Conservation (phyloP, 1,140 invertebrate species). For the Probaryconus sp. region DNA sequence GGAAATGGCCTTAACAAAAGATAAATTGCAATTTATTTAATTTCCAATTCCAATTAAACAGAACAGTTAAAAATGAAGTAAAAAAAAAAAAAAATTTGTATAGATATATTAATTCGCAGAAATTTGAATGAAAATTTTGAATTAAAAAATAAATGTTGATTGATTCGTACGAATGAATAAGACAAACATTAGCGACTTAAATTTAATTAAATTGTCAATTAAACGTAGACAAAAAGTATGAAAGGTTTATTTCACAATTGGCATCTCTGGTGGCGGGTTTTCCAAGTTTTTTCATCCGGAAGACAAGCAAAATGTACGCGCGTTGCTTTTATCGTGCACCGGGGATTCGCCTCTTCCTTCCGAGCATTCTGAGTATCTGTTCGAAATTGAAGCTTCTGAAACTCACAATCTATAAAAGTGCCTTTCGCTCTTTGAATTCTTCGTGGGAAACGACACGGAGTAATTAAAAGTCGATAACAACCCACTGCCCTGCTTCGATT, state of each 20-base stretch:
- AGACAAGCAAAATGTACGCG: constrained; percentile 39
- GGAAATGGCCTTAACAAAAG: too few relatives aligned
- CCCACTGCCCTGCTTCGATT: constrained; percentile 50
- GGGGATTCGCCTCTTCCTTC: constrained; percentile 27
- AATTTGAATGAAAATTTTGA: background rate
- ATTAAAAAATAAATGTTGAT: background rate
- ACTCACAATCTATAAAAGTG: constrained; percentile 47
- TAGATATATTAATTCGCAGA: too few relatives aligned
- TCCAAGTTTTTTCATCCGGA: constrained; percentile 44
- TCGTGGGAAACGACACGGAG: constrained; percentile 52
- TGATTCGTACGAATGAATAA: background rate
- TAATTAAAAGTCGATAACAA: constrained; percentile 62
- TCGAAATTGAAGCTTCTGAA: constrained; percentile 49
- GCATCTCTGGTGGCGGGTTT: constrained; percentile 28
- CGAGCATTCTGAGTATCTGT: constrained; percentile 19
- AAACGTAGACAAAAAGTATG: constrained; percentile 2
- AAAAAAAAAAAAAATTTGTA: too few relatives aligned
- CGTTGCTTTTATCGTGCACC: constrained; percentile 41
- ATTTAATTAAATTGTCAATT: constrained; percentile 51
- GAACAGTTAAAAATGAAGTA: too few relatives aligned
- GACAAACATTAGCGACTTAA: background rate
- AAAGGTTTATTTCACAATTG: constrained; percentile 49
- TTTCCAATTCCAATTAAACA: too few relatives aligned
- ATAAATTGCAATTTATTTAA: too few relatives aligned
- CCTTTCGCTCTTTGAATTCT: constrained; percentile 47